These are phyloP conservation scores for Amblyjoppa fuscipennis DNA, from an alignment of 2,888 invertebrate species.

Conservation along the genomic window DNA sequence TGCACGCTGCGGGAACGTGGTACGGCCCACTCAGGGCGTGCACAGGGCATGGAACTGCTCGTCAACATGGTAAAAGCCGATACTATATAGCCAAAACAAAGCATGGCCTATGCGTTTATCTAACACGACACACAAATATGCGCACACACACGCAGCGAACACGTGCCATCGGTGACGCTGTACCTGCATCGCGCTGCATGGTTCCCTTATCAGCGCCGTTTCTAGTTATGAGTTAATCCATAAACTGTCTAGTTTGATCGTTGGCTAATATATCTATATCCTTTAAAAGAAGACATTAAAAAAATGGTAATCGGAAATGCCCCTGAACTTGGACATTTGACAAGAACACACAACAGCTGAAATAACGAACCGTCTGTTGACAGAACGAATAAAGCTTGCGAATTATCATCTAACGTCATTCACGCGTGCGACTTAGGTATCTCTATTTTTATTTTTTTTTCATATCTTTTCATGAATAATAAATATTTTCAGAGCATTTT, in stretches of 20 bases:
- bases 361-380: neutral
- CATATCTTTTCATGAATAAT: neutral
- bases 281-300: neutral
- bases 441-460: neutral
- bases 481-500: neutral
- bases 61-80: conserved; percentile 40
- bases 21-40: conserved; percentile 67
- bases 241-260: conserved; percentile 22
- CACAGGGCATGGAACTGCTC: conserved; percentile 66
- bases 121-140: conserved; percentile 14
- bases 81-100: conserved; percentile 54
- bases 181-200: conserved; percentile 41
- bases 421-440: neutral
- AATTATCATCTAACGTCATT: conserved; percentile 18
- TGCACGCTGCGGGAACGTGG: conserved; percentile 72
- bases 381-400: conserved; percentile 1
- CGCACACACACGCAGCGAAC: conserved; percentile 55
- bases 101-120: conserved; percentile 31
- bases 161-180: conserved; percentile 48
- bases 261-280: conserved; percentile 51
- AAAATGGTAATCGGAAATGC: conserved; percentile 23
- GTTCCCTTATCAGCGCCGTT: conserved; percentile 43
- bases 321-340: neutral
- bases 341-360: neutral
- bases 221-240: conserved; percentile 37